phyloP scores from a whole-genome alignment of 2,113 vertebrate species.

The Lepus americanus region DNA sequence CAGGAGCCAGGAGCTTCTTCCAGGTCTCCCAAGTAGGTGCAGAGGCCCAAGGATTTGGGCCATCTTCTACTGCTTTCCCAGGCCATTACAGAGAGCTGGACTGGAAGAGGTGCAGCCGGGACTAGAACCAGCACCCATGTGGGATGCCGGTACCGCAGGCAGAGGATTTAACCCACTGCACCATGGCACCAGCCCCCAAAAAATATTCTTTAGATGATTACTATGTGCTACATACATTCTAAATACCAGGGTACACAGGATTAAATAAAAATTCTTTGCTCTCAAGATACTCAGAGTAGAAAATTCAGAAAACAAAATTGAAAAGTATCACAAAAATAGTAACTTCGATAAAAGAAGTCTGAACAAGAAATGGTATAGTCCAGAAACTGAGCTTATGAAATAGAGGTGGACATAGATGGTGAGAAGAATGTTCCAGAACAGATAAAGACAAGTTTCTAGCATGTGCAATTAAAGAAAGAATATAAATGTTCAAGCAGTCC shows the following conservation, averaged over 20 bases:
- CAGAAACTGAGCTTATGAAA: background rate
- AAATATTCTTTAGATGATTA: background rate
- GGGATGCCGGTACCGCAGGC: no score
- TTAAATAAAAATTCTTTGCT: slow-evolving; percentile 17
- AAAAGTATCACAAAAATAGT: background rate
- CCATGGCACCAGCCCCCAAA: no score
- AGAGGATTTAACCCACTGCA: no score
- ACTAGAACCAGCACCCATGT: no score
- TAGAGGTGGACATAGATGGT: background rate
- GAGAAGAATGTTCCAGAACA: background rate
- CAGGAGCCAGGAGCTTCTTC: no score
- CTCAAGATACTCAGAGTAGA: background rate
- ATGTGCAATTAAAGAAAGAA: background rate
- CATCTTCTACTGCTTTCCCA: no score
- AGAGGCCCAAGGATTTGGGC: no score
- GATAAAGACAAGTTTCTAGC: background rate
- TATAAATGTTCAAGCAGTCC: background rate
- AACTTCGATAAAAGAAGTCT: background rate
- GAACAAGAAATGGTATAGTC: background rate
- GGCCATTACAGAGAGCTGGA: no score
- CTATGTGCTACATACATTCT: background rate
- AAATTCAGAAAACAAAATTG: background rate
- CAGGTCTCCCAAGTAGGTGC: no score
- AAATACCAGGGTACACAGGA: background rate
- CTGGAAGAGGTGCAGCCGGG: no score